phyloP scores from a whole-genome alignment of 2,797 vertebrate genomes.

The Dendrocincla fuliginosa region DNA sequence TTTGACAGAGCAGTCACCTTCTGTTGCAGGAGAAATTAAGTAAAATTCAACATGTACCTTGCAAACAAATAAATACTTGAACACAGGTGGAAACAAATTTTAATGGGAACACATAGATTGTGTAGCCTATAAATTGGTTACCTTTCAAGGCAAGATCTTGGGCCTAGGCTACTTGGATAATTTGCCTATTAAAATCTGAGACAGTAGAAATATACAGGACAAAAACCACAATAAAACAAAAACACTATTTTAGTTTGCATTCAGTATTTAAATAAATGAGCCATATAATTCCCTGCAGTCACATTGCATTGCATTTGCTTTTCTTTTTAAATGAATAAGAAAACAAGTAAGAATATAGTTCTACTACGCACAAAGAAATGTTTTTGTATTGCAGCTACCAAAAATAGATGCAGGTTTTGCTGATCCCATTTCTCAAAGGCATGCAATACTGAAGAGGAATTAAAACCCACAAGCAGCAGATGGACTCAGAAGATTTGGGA shows the following conservation, averaged over 20 bases:
- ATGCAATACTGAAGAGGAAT: neutral
- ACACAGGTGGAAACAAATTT: neutral
- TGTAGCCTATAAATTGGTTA: neutral
- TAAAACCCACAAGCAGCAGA: neutral
- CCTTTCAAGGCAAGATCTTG: neutral
- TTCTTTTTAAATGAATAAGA: neutral
- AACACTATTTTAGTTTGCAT: neutral
- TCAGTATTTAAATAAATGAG: conserved; percentile 16
- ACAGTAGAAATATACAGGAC: neutral
- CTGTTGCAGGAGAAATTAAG: neutral
- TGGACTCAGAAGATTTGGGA: neutral
- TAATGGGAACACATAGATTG: neutral
- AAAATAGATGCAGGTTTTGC: neutral
- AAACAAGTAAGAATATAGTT: neutral
- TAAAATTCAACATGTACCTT: neutral
- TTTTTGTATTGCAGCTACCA: conserved; percentile 14
- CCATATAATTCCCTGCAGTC: neutral
- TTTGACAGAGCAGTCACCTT: neutral
- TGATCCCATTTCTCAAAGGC: neutral
- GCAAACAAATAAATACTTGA: neutral
- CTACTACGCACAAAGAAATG: neutral
- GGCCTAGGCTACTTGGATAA: neutral
- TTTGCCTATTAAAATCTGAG: neutral
- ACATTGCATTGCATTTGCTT: neutral
- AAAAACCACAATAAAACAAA: neutral